Evolutionary conservation across 2,888 invertebrate species (phyloP), one percentile per base, ranked within the genome.

Genomic region (Leucophora obtusa): DNA sequence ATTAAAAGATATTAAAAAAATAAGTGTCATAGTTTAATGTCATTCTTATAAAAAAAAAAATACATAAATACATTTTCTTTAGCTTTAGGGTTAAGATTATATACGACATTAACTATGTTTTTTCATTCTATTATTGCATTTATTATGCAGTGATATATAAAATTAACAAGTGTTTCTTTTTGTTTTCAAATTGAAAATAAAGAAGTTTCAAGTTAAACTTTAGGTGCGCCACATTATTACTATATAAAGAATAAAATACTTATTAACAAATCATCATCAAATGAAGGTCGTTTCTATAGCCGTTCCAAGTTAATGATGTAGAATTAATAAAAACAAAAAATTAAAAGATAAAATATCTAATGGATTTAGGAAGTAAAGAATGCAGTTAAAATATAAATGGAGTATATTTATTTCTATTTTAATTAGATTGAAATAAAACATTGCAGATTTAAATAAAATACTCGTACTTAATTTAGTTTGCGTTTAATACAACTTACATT

Each of bases 141-240:
- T 60, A 65, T 53, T 28, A 47, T 24, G 17, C 53, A 56, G n/a
- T 21, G 51, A 18, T 51, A 17, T 51, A 62, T 69, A 54, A 58
- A 17, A 62, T 68, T 60, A 77, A 66, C 81, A 77, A 77, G 77
- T 77, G 81, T 53, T 77, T 73, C 35, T 62, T 11, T 60, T 43
- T 0, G 21, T n/a, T 62, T 1, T 50, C 21, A 18, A 33, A 56
- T 59, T 38, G 56, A 66, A 66, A 54, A 17, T 43, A 15, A 59
- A 51, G n/a, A 47, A 66, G 71, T 65, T 59, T 71, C 5, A 35
- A 65, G 76, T 60, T 73, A 77, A 65, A 77, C 11, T 73, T 72
- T 80, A 59, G 72, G 80, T 70, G 77, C 71, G 71, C 65, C 77
- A 28, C 7, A 59, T 21, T n/a, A 66, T 47, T 38, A 24, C 43